phyloP scores from a whole-genome alignment of 2,113 vertebrate genomes.

The Crotalus tigris region DNA sequence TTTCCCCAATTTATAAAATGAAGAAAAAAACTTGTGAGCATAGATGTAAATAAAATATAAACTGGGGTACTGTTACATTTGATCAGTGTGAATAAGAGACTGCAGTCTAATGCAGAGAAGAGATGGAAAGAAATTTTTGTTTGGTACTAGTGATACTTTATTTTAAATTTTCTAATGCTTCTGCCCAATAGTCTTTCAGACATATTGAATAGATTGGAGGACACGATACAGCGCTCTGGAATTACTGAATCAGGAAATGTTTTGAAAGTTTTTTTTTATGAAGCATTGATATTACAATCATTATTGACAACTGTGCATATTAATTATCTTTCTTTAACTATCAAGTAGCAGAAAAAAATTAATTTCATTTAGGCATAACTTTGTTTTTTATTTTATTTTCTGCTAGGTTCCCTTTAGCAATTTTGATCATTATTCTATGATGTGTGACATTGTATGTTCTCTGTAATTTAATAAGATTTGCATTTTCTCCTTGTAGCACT shows the following conservation, averaged over 20 bases:
- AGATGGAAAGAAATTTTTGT: background rate
- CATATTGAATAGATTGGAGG: background rate
- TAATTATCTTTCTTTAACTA: slow-evolving; percentile 12
- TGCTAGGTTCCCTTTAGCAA: slow-evolving; percentile 34
- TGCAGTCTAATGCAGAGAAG: background rate
- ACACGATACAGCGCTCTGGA: background rate
- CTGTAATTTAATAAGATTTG: slow-evolving; percentile 49
- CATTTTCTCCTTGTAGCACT: slow-evolving; percentile 21
- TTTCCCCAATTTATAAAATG: background rate
- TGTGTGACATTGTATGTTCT: slow-evolving; percentile 29
- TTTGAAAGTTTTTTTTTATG: background rate
- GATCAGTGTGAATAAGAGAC: background rate
- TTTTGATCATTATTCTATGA: slow-evolving; percentile 23
- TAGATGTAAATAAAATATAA: background rate
- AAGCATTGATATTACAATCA: background rate
- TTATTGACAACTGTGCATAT: background rate
- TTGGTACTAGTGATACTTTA: background rate
- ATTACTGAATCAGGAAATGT: background rate
- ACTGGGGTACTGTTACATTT: background rate
- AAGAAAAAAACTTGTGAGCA: background rate
- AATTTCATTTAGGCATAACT: slow-evolving; percentile 12
- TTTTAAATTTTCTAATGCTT: slow-evolving; percentile 12
- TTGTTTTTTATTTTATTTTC: slow-evolving; percentile 34
- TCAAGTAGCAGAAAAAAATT: slow-evolving; percentile 3
- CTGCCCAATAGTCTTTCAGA: background rate